Evolutionary conservation across 2,888 invertebrate genomes (phyloP).

Genomic region (Beris chalybata): DNA sequence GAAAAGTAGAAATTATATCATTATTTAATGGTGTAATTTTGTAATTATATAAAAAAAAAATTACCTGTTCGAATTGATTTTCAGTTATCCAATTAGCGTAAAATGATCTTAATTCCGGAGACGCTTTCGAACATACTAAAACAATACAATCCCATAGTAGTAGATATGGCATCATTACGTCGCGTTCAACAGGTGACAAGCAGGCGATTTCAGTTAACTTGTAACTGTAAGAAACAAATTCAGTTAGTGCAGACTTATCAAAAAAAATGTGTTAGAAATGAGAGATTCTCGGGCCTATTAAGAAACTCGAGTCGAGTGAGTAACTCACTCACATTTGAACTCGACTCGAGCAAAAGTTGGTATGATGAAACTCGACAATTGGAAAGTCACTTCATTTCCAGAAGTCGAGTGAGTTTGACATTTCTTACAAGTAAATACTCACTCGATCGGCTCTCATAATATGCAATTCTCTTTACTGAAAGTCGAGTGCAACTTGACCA

Average conservation of each 20-base stretch:
- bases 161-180: constrained; percentile 65
- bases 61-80: constrained; percentile 56
- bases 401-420: no score
- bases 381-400: no score
- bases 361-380: no score
- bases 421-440: no score
- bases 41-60: constrained; percentile 18
- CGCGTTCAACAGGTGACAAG: constrained; percentile 45
- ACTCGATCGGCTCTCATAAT: no score
- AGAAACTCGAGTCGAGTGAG: no score
- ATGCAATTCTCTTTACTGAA: no score
- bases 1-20: constrained; percentile 32
- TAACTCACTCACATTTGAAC: no score
- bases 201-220: constrained; percentile 52
- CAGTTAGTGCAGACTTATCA: neutral
- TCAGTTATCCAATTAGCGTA: constrained; percentile 69
- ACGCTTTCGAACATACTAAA: constrained; percentile 66
- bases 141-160: constrained; percentile 72
- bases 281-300: no score
- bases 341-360: no score
- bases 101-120: constrained; percentile 70
- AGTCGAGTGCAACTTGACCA: no score
- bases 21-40: neutral
- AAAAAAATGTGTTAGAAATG: no score
- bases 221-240: constrained; percentile 43